Evolutionary conservation across 37 sponge, comb jelly and placozoan genomes (phyloP).

Genomic region (Chondrosia reniformis): DNA sequence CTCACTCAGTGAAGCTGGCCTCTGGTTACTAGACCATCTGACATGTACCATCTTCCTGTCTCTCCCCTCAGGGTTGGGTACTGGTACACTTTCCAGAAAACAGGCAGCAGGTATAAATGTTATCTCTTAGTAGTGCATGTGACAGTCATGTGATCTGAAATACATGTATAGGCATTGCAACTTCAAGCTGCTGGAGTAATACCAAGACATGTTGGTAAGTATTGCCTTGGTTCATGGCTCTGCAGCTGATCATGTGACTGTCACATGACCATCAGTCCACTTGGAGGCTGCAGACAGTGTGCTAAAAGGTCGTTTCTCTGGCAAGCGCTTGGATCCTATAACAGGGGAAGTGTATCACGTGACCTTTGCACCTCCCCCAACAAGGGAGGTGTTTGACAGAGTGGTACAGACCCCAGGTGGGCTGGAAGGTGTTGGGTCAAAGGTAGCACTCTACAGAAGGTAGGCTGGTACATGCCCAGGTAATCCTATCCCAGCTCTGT

Average conservation of each 20-base stretch:
- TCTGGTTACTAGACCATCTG: neutral
- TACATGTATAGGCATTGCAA: slow-evolving; percentile 46
- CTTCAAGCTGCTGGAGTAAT: slow-evolving; percentile 75
- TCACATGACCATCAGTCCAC: slow-evolving; percentile 57
- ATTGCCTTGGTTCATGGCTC: neutral
- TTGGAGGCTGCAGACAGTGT: slow-evolving; percentile 75
- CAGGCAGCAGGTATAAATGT: slow-evolving; percentile 58
- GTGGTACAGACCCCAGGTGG: slow-evolving; percentile 61
- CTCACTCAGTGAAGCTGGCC: no score
- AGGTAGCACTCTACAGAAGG: neutral
- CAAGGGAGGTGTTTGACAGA: slow-evolving; percentile 49
- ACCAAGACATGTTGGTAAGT: slow-evolving; percentile 80
- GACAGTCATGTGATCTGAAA: neutral
- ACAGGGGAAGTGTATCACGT: slow-evolving; percentile 97
- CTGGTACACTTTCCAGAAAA: slow-evolving; percentile 83
- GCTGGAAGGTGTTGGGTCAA: slow-evolving; percentile 28
- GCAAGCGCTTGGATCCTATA: slow-evolving; percentile 87
- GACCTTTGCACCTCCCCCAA: slow-evolving; percentile 64
- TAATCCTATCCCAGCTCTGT: neutral
- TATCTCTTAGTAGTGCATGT: neutral
- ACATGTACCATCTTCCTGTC: neutral
- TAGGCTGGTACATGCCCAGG: neutral
- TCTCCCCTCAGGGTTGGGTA: slow-evolving; percentile 92
- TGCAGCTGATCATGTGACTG: neutral
- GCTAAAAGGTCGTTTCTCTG: slow-evolving; percentile 73